Evolutionary conservation across 2,888 invertebrate genomes (phyloP).

Genomic region (Apantesis nais): DNA sequence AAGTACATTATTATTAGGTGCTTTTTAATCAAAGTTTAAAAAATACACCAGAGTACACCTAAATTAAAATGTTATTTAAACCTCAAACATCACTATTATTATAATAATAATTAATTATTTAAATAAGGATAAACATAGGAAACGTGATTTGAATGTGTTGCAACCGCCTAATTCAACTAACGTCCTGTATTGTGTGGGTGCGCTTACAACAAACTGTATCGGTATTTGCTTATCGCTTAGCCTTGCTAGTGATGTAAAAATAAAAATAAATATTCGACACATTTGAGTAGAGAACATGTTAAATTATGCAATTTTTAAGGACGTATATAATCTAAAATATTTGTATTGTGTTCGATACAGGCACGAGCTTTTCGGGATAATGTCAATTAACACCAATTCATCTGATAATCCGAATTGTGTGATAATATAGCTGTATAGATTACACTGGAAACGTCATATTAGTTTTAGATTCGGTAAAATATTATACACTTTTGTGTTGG

Average conservation of each 20-base stretch:
- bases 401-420: background rate
- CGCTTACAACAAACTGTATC: conserved; percentile 15
- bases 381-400: background rate
- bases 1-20: conserved; percentile 16
- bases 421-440: background rate
- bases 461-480: background rate
- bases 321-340: background rate
- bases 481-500: background rate
- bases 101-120: background rate
- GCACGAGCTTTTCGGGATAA: background rate
- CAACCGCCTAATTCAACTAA: background rate
- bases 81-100: background rate
- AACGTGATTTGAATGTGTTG: background rate
- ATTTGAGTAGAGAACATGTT: background rate
- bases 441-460: background rate
- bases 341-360: background rate
- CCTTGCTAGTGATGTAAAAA: conserved; percentile 27
- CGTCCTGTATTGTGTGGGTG: conserved; percentile 1
- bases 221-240: conserved; percentile 25
- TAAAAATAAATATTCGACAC: conserved; percentile 21
- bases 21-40: background rate
- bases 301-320: background rate
- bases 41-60: background rate
- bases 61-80: background rate
- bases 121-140: background rate